Evolutionary conservation across 2,113 vertebrate genomes (phyloP).

Genomic region (Mustelus asterias): DNA sequence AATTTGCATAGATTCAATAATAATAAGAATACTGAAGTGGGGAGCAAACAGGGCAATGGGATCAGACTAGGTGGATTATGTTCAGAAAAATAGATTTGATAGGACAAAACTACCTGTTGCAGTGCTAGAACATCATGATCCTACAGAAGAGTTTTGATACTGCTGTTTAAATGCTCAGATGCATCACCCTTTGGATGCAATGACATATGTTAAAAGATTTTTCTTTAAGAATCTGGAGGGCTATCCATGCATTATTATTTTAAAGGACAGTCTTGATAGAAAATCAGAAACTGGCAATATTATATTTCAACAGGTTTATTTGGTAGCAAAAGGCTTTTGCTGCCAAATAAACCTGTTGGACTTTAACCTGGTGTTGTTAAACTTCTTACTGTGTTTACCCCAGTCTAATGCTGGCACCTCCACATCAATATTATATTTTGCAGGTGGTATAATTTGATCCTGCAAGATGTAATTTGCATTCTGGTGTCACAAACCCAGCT

Average conservation of each 20-base stretch:
- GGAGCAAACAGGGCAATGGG: not conserved
- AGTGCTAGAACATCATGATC: not conserved
- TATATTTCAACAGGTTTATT: no score
- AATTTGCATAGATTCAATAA: no score
- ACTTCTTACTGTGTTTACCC: no score
- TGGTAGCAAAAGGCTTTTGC: no score
- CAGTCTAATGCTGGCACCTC: no score
- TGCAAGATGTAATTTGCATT: not conserved
- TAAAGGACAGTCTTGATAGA: not conserved
- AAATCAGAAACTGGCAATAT: not conserved
- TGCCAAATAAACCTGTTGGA: no score
- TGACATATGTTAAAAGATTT: not conserved
- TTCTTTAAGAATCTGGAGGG: not conserved
- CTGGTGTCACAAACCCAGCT: not conserved
- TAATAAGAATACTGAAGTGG: not conserved
- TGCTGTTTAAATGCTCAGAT: not conserved
- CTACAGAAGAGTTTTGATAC: not conserved
- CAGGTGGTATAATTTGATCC: not conserved
- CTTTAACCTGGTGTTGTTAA: no score
- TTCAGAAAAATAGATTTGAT: not conserved
- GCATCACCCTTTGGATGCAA: not conserved
- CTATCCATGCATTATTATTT: not conserved
- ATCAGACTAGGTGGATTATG: not conserved
- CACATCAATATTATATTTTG: not conserved
- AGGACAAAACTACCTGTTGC: not conserved